These are phyloP conservation scores for Embidobia sp. DNA, from an alignment of 2,888 invertebrate species.

Conservation along the genomic window DNA sequence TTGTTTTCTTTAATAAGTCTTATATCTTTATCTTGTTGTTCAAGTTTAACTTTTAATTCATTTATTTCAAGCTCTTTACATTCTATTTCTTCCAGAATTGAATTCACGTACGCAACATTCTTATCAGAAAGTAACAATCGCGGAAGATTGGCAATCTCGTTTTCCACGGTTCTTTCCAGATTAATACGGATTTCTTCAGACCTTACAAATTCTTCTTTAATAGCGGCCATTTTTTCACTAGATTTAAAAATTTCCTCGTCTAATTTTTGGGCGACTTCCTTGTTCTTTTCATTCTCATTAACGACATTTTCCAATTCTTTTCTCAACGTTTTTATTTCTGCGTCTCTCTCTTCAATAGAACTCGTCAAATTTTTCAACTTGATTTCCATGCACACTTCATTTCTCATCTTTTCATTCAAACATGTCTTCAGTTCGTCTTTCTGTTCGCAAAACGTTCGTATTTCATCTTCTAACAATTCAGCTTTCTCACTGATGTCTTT, in stretches of 20 bases:
- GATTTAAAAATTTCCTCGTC: conserved; percentile 66
- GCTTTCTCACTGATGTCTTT: conserved; percentile 68
- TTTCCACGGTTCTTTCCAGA: conserved; percentile 67
- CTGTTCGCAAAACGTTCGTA: conserved; percentile 65
- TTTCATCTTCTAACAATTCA: conserved; percentile 65
- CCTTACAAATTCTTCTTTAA: conserved; percentile 67
- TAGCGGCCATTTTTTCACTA: conserved; percentile 60
- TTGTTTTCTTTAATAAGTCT: conserved; percentile 69
- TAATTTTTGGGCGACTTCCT: conserved; percentile 67
- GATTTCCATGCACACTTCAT: conserved; percentile 67
- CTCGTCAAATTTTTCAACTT: conserved; percentile 68
- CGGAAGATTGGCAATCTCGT: conserved; percentile 68
- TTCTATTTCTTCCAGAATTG: conserved; percentile 66
- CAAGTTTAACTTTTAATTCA: conserved; percentile 67
- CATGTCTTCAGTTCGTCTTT: conserved; percentile 65
- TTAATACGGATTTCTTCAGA: conserved; percentile 68
- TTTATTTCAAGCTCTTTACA: conserved; percentile 67
- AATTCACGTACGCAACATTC: conserved; percentile 67
- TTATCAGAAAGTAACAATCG: conserved; percentile 69
- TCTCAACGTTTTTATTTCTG: conserved; percentile 66
- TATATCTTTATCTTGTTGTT: conserved; percentile 71
- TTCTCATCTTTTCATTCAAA: conserved; percentile 65
- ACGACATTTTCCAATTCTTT: conserved; percentile 61
- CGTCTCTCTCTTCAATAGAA: conserved; percentile 69
- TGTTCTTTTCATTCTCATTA: conserved; percentile 67